Conservation (phyloP, 2,888 invertebrate species). For the Sepiola atlantica region DNA sequence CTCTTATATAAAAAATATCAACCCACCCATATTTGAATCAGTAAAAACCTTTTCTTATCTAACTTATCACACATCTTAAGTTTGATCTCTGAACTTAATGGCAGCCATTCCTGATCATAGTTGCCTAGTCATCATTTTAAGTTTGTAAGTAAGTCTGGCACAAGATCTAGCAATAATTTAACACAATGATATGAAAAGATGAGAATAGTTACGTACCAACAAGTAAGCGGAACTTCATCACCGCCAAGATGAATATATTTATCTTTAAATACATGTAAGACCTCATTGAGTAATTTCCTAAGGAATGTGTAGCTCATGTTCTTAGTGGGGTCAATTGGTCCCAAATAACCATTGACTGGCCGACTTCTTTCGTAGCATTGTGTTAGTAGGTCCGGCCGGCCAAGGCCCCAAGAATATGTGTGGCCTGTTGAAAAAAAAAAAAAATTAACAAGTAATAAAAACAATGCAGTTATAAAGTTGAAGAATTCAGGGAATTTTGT, state of each 20-base stretch:
- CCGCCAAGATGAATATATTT: conserved; percentile 91
- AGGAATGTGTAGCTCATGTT: conserved; percentile 83
- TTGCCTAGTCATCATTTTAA: no score
- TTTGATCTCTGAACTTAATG: no score
- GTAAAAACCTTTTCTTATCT: no score
- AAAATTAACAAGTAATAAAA: neutral
- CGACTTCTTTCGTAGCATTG: conserved; percentile 68
- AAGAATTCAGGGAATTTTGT: neutral
- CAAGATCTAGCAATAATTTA: no score
- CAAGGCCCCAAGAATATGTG: conserved; percentile 73
- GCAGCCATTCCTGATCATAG: no score
- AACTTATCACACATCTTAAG: no score
- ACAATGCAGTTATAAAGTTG: neutral
- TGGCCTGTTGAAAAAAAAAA: conserved; percentile 65
- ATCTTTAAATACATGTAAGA: conserved; percentile 84
- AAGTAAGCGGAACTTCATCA: conserved; percentile 89
- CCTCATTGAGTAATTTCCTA: conserved; percentile 82
- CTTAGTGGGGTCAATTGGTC: conserved; percentile 87
- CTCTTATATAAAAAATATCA: no score
- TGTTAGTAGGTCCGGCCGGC: conserved; percentile 71
- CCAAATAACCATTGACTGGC: conserved; percentile 79
- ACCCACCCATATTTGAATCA: no score
- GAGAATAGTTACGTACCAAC: conserved; percentile 82
- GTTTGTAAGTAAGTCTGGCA: no score
- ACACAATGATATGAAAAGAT: neutral